Evolutionary conservation across 2,113 vertebrate genomes (phyloP).

Genomic region (Peucedramus taeniatus): DNA sequence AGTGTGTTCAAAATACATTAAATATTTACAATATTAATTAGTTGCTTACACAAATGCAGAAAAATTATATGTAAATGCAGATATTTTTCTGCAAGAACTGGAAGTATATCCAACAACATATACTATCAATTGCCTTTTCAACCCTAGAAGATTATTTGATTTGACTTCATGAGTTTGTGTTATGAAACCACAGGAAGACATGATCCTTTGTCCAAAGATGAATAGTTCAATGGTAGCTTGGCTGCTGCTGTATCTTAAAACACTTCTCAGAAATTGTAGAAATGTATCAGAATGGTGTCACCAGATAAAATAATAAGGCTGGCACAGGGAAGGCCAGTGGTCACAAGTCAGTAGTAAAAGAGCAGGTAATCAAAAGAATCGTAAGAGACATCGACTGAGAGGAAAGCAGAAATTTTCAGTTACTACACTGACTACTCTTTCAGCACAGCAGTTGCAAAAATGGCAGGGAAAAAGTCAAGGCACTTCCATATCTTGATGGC

Average conservation of each 20-base stretch:
- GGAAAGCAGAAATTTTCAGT: neutral
- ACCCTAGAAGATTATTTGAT: neutral
- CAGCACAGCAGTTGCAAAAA: neutral
- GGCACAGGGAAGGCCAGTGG: neutral
- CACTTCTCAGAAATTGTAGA: neutral
- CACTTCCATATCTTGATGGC: neutral
- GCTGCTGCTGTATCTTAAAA: neutral
- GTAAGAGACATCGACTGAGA: neutral
- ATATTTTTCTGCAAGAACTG: neutral
- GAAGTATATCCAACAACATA: neutral
- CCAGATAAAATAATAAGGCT: neutral
- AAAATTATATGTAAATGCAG: neutral
- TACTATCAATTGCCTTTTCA: neutral
- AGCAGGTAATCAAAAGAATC: neutral
- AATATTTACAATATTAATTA: neutral
- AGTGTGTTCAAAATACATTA: neutral
- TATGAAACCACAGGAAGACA: neutral
- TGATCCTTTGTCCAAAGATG: neutral
- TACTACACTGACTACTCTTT: neutral
- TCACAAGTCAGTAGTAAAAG: neutral
- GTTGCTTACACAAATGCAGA: neutral
- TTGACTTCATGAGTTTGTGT: neutral
- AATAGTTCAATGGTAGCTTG: neutral
- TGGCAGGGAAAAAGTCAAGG: neutral
- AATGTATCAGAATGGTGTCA: neutral